Evolutionary conservation across 2,888 invertebrate genomes (phyloP).

Genomic region (Troglohyphantes excavatus): DNA sequence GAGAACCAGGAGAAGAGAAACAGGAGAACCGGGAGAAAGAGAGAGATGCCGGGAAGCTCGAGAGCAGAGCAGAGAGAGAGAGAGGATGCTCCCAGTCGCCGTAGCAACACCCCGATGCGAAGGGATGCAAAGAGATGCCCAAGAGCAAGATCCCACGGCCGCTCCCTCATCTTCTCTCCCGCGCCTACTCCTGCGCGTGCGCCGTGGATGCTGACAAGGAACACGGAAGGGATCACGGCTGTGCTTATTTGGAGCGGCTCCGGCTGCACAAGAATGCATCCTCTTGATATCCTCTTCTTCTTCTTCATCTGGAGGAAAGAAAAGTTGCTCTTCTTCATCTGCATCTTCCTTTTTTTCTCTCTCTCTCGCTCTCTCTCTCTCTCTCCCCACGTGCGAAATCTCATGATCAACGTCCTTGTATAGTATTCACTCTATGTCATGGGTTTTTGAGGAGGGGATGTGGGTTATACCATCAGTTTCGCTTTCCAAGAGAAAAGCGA

Average conservation of each 20-base stretch:
- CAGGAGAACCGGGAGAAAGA: constrained; percentile 22
- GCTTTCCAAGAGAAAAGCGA: background rate
- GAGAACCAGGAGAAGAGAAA: background rate
- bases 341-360: background rate
- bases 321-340: constrained; percentile 2
- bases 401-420: constrained; percentile 72
- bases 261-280: constrained; percentile 66
- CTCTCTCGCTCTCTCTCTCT: too few relatives aligned
- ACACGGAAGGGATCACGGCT: constrained; percentile 70
- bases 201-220: constrained; percentile 30
- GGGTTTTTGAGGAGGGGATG: constrained; percentile 35
- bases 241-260: constrained; percentile 77
- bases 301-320: constrained; percentile 6
- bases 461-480: constrained; percentile 13
- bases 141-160: constrained; percentile 68
- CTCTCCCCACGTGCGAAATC: constrained; percentile 15
- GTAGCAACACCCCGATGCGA: constrained; percentile 72
- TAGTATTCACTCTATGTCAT: constrained; percentile 70
- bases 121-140: constrained; percentile 77
- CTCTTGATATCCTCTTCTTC: constrained; percentile 57
- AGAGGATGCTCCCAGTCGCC: constrained; percentile 49
- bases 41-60: constrained; percentile 32
- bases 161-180: constrained; percentile 52
- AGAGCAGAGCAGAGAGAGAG: constrained; percentile 32
- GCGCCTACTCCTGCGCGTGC: constrained; percentile 47